Conservation (phyloP, 2,113 vertebrate genomes). For the Paramormyrops kingsleyae region DNA sequence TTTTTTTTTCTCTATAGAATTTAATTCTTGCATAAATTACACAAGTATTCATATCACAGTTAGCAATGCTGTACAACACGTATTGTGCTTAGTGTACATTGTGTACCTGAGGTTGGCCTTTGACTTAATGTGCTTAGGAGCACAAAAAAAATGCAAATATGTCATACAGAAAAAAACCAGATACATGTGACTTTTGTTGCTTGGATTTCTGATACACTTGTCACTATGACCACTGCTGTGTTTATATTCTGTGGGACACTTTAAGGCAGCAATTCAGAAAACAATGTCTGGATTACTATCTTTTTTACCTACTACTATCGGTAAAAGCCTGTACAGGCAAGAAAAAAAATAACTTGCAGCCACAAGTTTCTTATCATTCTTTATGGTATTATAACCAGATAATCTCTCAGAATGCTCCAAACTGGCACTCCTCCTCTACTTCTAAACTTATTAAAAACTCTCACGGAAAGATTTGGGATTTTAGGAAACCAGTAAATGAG, state of each 20-base stretch:
- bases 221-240: background rate
- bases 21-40: background rate
- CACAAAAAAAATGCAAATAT: background rate
- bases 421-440: background rate
- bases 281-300: background rate
- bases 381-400: background rate
- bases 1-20: background rate
- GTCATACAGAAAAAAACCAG: background rate
- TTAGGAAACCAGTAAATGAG: background rate
- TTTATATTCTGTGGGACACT: background rate
- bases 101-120: background rate
- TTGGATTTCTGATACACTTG: background rate
- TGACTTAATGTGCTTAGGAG: background rate
- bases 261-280: background rate
- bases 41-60: background rate
- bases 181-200: background rate
- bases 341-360: background rate
- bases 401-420: background rate
- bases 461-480: background rate
- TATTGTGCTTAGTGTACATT: background rate
- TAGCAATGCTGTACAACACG: background rate
- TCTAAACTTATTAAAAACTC: slow-evolving; percentile 1
- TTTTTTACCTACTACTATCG: background rate
- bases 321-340: background rate
- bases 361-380: slow-evolving; percentile 1